Percentiles rank a stretch among this genome's conserved stretches.
These are phyloP conservation scores for Halotydeus destructor DNA, from an alignment of 1,140 invertebrate genomes.

Conservation along the genomic window DNA sequence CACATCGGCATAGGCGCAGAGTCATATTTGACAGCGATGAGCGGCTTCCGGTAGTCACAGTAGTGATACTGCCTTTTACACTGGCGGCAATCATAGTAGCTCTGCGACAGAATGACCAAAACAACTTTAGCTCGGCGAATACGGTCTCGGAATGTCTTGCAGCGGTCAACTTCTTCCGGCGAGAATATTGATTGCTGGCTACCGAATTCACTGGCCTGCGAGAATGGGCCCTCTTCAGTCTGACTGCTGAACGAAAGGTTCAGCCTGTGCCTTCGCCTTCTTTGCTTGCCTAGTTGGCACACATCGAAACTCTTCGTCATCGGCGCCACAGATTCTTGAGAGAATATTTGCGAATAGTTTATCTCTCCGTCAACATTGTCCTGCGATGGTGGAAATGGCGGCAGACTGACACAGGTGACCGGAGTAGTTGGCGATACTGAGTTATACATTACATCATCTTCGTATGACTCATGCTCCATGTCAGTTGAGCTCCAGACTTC, in stretches of 20 bases:
- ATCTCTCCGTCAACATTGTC: slow-evolving; percentile 13
- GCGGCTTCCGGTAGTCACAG: slow-evolving; percentile 26
- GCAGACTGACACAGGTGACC: no score
- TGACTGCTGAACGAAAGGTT: no score
- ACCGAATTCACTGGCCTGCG: no score
- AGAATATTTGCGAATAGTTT: slow-evolving; percentile 12
- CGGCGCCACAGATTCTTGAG: no score
- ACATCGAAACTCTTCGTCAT: slow-evolving; percentile 13
- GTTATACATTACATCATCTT: slow-evolving; percentile 5
- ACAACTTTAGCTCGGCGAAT: slow-evolving; percentile 25
- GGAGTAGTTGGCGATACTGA: not conserved
- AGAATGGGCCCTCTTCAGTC: no score
- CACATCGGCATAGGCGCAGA: slow-evolving; percentile 16
- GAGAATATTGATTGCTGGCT: no score
- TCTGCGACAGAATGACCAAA: slow-evolving; percentile 23
- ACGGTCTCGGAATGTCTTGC: slow-evolving; percentile 23
- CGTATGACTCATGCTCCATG: no score
- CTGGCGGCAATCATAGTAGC: slow-evolving; percentile 22
- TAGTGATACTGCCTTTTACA: slow-evolving; percentile 28
- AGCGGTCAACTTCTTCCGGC: slow-evolving; percentile 15
- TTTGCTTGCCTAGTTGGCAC: no score
- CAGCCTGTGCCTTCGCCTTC: no score
- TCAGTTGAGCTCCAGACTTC: slow-evolving; percentile 24
- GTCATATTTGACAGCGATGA: slow-evolving; percentile 23
- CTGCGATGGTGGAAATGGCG: slow-evolving; percentile 12